Evolutionary conservation across 2,888 invertebrate genomes (phyloP).

Genomic region (Reticulitermes lucifugus): DNA sequence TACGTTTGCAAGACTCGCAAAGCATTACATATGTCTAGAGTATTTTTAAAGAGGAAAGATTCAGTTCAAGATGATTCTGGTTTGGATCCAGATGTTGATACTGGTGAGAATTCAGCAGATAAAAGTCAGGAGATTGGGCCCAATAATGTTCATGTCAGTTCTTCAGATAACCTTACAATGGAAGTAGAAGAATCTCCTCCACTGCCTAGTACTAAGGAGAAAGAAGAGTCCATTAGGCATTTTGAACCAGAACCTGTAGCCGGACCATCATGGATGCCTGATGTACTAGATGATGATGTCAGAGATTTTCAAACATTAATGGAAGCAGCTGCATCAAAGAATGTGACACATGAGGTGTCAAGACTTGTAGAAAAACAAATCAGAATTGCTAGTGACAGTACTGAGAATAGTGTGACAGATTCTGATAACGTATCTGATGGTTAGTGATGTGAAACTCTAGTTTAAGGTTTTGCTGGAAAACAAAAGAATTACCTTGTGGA

Average conservation of each 20-base stretch:
- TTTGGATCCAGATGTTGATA: not conserved
- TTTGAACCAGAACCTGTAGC: constrained; percentile 20
- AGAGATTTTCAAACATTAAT: not conserved
- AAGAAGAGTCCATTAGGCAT: not conserved
- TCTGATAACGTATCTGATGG: not conserved
- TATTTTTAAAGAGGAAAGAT: constrained; percentile 67
- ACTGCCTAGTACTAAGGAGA: not conserved
- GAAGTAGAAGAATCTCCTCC: not conserved
- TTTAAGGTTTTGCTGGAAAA: not conserved
- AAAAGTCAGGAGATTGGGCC: not conserved
- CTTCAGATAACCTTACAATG: not conserved
- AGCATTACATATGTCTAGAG: constrained; percentile 74
- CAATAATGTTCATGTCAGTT: not conserved
- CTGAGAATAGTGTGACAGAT: not conserved
- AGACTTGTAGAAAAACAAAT: constrained; percentile 12
- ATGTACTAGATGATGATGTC: not conserved
- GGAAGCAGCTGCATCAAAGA: constrained; percentile 3
- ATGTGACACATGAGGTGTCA: not conserved
- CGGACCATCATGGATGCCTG: constrained; percentile 34
- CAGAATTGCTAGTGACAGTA: not conserved
- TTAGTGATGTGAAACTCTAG: not conserved
- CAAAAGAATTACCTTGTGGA: too few species aligned
- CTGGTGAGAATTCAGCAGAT: not conserved
- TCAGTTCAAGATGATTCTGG: not conserved
- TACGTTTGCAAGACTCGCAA: constrained; percentile 75